Percentiles rank a stretch among this genome's conserved stretches.
Evolutionary conservation across 2,888 invertebrate genomes (phyloP).

Genomic region (Hypomecis atomaria): DNA sequence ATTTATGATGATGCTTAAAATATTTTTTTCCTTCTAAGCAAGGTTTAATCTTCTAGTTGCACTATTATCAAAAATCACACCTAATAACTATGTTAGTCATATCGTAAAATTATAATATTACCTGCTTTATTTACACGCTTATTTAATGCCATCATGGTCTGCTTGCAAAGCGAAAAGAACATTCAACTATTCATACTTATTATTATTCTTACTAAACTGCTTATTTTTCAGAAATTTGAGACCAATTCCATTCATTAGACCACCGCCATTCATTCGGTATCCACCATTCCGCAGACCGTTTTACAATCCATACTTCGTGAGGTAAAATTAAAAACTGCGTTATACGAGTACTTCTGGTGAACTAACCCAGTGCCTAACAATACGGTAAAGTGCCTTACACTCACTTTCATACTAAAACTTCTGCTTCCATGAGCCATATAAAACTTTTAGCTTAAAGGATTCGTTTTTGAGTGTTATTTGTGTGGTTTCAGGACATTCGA

Average conservation of each 20-base stretch:
- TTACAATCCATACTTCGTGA: constrained; percentile 18
- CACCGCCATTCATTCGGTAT: constrained; percentile 29
- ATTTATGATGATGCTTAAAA: too few species aligned
- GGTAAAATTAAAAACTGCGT: constrained; percentile 23
- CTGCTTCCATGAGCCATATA: constrained; percentile 26
- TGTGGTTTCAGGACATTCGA: constrained; percentile 70
- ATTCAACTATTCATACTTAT: background rate
- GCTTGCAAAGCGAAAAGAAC: constrained; percentile 2
- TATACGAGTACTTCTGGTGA: constrained; percentile 1
- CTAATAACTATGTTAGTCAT: too few species aligned
- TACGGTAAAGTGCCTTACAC: constrained; percentile 11
- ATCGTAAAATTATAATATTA: too few species aligned
- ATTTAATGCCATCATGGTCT: background rate
- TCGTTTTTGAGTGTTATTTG: constrained; percentile 33
- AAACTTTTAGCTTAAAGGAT: background rate
- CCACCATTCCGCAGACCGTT: constrained; percentile 31
- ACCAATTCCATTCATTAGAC: constrained; percentile 27
- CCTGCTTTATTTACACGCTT: background rate
- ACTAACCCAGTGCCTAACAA: constrained; percentile 21
- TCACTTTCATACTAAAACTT: constrained; percentile 24
- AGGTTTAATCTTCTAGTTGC: too few species aligned
- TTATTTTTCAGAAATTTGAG: constrained; percentile 36
- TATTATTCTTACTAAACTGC: constrained; percentile 3
- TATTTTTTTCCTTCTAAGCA: too few species aligned
- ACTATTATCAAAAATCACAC: too few species aligned